A percentile compares a stretch with the other conserved stretches of the same genome.
Evolutionary conservation across 2,888 invertebrate genomes (phyloP).

Genomic region (Seira sanloemensis): DNA sequence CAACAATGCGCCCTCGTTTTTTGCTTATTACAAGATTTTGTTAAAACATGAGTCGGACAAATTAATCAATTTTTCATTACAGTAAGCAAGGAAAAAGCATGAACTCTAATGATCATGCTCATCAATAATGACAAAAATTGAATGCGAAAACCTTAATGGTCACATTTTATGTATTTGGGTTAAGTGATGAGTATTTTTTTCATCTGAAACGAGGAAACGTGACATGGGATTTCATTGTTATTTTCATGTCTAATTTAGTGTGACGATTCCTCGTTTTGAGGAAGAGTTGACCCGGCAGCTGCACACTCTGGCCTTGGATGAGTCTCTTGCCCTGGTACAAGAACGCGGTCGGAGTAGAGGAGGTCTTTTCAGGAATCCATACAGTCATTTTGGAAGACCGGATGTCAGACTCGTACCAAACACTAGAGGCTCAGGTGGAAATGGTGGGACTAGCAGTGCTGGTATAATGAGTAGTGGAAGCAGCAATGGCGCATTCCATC

Average conservation of each 20-base stretch:
- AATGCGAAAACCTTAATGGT: too few species aligned
- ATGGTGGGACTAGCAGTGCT: slow-evolving; percentile 26
- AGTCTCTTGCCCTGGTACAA: slow-evolving; percentile 74
- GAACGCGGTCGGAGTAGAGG: slow-evolving; percentile 70
- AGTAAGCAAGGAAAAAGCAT: too few species aligned
- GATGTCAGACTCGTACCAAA: slow-evolving; percentile 72
- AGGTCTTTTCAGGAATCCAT: slow-evolving; percentile 73
- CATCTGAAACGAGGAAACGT: neutral
- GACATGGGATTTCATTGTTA: too few species aligned
- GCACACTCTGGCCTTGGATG: slow-evolving; percentile 73
- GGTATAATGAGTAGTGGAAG: too few species aligned
- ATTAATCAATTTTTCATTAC: too few species aligned
- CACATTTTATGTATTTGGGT: too few species aligned
- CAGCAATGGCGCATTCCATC: slow-evolving; percentile 59
- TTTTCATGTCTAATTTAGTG: slow-evolving; percentile 55
- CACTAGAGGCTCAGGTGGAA: slow-evolving; percentile 60
- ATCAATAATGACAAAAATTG: too few species aligned
- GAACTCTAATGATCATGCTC: too few species aligned
- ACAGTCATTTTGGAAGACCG: slow-evolving; percentile 74
- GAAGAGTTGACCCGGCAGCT: slow-evolving; percentile 73
- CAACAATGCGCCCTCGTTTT: too few species aligned
- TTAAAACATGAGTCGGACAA: too few species aligned
- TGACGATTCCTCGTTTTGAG: slow-evolving; percentile 70
- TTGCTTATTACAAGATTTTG: too few species aligned
- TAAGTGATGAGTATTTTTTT: neutral